Percentiles rank a stretch among this genome's conserved stretches.
These are phyloP conservation scores for Siphlonurus alternatus DNA, from an alignment of 2,888 invertebrate species.

Conservation along the genomic window DNA sequence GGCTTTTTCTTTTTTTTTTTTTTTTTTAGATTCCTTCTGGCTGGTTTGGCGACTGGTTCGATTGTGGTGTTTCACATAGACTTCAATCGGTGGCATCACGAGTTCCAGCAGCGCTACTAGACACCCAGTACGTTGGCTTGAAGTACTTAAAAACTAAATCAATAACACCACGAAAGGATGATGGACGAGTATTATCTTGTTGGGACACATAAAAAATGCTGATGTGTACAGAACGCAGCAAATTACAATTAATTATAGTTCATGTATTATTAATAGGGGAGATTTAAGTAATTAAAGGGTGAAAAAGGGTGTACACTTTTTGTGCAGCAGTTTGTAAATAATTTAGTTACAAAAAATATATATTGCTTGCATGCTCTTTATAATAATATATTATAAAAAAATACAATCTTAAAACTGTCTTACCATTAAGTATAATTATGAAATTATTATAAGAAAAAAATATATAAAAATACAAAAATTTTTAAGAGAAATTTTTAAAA, in stretches of 20 bases:
- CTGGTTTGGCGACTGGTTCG: conserved; percentile 93
- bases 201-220: too few species aligned
- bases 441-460: too few species aligned
- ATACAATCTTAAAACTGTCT: background rate
- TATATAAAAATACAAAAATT: background rate
- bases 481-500: background rate
- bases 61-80: conserved; percentile 99
- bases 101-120: conserved; percentile 83
- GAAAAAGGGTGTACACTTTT: too few species aligned
- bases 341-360: background rate
- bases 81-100: conserved; percentile 96
- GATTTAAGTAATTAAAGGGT: too few species aligned
- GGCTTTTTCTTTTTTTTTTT: conserved; percentile 8
- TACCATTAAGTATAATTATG: background rate
- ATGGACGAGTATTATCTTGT: too few species aligned
- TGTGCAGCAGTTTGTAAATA: too few species aligned
- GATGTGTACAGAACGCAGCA: too few species aligned
- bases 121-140: background rate
- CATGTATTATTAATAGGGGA: too few species aligned
- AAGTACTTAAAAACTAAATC: background rate
- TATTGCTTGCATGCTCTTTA: too few species aligned
- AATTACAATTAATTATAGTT: too few species aligned
- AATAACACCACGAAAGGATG: background rate
- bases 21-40: conserved; percentile 70
- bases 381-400: background rate